These are phyloP conservation scores for Caenorhabditis zanzibari DNA, from an alignment of 2,888 invertebrate species.

Conservation along the genomic window DNA sequence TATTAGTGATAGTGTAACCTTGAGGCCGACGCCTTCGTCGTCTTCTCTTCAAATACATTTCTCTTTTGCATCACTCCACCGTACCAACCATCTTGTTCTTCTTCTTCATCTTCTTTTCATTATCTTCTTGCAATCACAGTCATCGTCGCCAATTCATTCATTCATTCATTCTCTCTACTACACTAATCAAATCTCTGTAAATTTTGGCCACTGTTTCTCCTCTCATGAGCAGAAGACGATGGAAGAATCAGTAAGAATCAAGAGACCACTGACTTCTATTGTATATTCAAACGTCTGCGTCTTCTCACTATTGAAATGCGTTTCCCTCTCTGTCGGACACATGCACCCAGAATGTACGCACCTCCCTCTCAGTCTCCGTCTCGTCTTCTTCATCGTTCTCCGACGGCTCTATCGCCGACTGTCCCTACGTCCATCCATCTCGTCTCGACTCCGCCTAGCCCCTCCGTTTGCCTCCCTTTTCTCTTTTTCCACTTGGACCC, in stretches of 20 bases:
- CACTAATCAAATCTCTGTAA: slow-evolving; percentile 34
- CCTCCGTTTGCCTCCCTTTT: slow-evolving; percentile 61
- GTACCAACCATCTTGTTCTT: slow-evolving; percentile 43
- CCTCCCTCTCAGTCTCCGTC: slow-evolving; percentile 21
- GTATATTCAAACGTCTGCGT: slow-evolving; percentile 31
- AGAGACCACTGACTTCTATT: slow-evolving; percentile 51
- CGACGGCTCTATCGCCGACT: too few species aligned
- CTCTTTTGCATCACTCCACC: slow-evolving; percentile 42
- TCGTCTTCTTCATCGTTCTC: slow-evolving; percentile 37
- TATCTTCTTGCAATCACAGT: slow-evolving; percentile 33
- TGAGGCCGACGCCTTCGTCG: slow-evolving; percentile 19
- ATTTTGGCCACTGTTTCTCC: slow-evolving; percentile 25
- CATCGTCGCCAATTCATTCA: slow-evolving; percentile 33
- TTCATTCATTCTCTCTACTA: slow-evolving; percentile 23
- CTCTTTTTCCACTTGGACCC: slow-evolving; percentile 36
- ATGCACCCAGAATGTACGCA: slow-evolving; percentile 42
- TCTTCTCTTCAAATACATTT: background rate
- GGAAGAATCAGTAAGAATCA: slow-evolving; percentile 25
- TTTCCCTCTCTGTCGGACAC: too few species aligned
- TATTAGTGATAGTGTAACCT: slow-evolving; percentile 27
- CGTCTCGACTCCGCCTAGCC: slow-evolving; percentile 58
- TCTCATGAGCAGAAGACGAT: background rate
- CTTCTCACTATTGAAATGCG: slow-evolving; percentile 33
- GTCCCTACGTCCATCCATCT: slow-evolving; percentile 44
- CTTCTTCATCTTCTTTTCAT: slow-evolving; percentile 36